These are phyloP conservation scores for Nasonia oneida DNA, from an alignment of 2,888 invertebrate species.

Conservation along the genomic window DNA sequence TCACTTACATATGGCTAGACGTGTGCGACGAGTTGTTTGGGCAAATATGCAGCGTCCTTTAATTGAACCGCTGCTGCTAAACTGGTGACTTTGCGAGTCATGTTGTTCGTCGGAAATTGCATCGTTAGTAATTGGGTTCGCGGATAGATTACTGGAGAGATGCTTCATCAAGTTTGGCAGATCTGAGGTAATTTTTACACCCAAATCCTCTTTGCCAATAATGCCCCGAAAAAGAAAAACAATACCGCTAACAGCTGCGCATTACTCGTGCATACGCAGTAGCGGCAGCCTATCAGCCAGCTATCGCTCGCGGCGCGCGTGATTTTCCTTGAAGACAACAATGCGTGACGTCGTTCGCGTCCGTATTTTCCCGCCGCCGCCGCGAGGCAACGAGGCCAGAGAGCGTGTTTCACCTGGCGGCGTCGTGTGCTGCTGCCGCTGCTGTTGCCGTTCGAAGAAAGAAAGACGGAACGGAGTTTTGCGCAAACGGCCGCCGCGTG, in stretches of 20 bases:
- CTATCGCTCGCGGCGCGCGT: background rate
- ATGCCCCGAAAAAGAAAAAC: background rate
- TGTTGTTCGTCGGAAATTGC: background rate
- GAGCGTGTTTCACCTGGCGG: conserved; percentile 14
- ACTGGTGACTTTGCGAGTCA: background rate
- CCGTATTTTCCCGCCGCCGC: conserved; percentile 62
- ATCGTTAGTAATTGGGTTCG: background rate
- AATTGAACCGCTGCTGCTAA: background rate
- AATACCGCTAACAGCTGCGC: background rate
- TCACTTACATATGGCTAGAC: background rate
- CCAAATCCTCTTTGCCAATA: no score
- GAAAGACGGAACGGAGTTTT: conserved; percentile 12
- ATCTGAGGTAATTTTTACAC: no score
- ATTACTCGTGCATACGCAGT: background rate
- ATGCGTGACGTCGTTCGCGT: conserved; percentile 41
- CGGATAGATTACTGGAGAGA: background rate
- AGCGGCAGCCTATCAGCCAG: background rate
- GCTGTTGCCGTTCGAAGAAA: background rate
- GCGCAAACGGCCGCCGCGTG: conserved; percentile 1
- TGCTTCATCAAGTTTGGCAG: background rate
- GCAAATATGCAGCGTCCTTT: background rate
- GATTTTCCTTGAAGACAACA: conserved; percentile 21
- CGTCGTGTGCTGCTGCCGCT: background rate
- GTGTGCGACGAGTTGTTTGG: background rate
- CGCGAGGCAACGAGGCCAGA: conserved; percentile 23